These are phyloP conservation scores for Pao palembangensis DNA, from an alignment of 2,113 vertebrate species.

Conservation along the genomic window DNA sequence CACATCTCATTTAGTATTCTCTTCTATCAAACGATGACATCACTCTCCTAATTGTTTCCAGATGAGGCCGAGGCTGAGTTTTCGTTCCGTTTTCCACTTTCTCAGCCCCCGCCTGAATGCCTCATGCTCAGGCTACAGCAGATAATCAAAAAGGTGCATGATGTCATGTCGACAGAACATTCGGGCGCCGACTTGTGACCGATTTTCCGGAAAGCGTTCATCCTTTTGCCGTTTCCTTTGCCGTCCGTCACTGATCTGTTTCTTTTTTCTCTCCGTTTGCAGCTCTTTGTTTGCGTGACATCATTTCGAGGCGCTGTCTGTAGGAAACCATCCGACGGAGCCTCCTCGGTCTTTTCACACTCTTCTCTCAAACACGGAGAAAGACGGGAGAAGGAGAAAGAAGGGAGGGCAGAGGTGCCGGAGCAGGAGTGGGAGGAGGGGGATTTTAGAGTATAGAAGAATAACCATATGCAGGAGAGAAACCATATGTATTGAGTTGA, in stretches of 20 bases:
- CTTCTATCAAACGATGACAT: constrained; percentile 73
- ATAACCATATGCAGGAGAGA: constrained; percentile 18
- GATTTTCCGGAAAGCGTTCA: constrained; percentile 57
- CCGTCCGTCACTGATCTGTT: constrained; percentile 12
- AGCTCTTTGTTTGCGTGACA: constrained; percentile 3
- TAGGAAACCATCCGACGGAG: constrained; percentile 40
- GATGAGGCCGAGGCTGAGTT: constrained; percentile 41
- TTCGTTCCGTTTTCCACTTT: constrained; percentile 66
- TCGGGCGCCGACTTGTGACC: constrained; percentile 32
- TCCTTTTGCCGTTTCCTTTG: constrained; percentile 28
- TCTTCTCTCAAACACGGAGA: constrained; percentile 11
- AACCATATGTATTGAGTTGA: constrained; percentile 68
- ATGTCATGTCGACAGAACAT: constrained; percentile 59
- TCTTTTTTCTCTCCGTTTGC: constrained; percentile 26
- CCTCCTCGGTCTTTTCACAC: constrained; percentile 38
- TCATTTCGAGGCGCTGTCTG: constrained; percentile 13
- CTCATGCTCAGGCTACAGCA: constrained; percentile 50
- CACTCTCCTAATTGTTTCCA: constrained; percentile 75
- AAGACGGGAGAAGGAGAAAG: constrained; percentile 13
- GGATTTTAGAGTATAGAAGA: constrained; percentile 20
- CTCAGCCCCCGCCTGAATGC: constrained; percentile 27
- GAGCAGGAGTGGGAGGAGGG: constrained; percentile 27
- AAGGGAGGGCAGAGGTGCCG: background rate
- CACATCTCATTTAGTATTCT: constrained; percentile 59
- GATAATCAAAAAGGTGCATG: constrained; percentile 58